Percentiles rank a stretch among this genome's conserved stretches.
Conservation (phyloP, 2,888 invertebrate genomes). For the Apamea crenata region DNA sequence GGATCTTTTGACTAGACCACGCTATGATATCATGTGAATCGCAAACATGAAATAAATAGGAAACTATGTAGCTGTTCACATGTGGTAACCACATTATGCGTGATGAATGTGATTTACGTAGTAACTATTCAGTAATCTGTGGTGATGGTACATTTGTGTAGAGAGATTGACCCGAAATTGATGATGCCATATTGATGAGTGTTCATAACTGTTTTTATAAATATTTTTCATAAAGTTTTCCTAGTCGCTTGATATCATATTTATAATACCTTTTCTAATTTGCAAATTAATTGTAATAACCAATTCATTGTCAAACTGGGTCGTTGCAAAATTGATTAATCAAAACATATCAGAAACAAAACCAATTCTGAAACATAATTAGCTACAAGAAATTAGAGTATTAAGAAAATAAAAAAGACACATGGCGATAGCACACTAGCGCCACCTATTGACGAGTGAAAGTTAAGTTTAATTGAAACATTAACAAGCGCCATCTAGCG, state of each 20-base stretch:
- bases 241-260: too few species aligned
- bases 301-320: neutral
- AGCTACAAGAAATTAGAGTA: neutral
- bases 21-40: constrained; percentile 12
- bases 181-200: neutral
- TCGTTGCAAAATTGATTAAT: neutral
- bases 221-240: neutral
- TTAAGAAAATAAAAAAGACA: neutral
- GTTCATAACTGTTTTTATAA: neutral
- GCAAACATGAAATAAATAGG: neutral
- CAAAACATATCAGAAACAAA: neutral
- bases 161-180: constrained; percentile 2
- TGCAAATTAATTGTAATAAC: neutral
- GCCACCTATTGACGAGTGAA: constrained; percentile 68
- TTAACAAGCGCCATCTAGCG: constrained; percentile 50
- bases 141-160: neutral
- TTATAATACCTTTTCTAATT: neutral
- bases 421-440: constrained; percentile 4
- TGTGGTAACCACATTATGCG: constrained; percentile 57
- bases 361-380: neutral
- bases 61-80: constrained; percentile 41
- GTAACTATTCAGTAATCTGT: too few species aligned
- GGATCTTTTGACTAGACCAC: constrained; percentile 12
- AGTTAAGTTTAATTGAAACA: neutral
- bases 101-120: neutral